Base-by-base conservation (phyloP, 2,113 vertebrate species). In the Pseudonaja textilis region DNA sequence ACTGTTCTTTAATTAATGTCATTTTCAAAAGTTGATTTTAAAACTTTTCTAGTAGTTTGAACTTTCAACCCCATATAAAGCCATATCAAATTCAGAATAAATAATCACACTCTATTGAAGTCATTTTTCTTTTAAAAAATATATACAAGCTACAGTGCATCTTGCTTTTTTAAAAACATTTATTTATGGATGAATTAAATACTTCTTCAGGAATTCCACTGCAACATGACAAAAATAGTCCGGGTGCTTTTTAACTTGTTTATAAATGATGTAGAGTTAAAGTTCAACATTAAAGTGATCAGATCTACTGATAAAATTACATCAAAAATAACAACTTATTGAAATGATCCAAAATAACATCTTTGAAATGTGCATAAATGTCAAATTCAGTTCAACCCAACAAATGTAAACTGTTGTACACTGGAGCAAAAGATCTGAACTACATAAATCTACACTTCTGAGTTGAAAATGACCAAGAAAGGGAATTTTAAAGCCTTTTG, bases 21-120 rank as follows among this genome's bases (percentile, higher is more conserved):
- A 96, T 95, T 95, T 96, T 92, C 94, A 91, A 95, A 88, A 92
- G 94, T 95, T 85, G 89, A 94, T 42, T 96, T 96, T 93, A 88
- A 94, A 97, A 96, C 93, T 42, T 94, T 64, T 90, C 96, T 90
- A 93, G 96, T 88, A 91, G 92, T 89, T 93, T 96, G 93, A 89
- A 95, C 89, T 94, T 90, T 87, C 95, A 96, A 93, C 47, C 95
- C 96, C 89, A 91, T 93, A 95, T 94, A 94, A 95, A 95, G 10
- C 56, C 93, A 91, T 81, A 91, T 96, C 95, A 95, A 95, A 94
- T 94, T 18, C 86, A 94, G 96, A 96, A 95, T 94, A 95, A 94
- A 55, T 93, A 90, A 96, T 96, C 94, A 95, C 94, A 25, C 81
- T 96, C 69, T 7, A 61, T 93, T 87, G 55, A 86, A 34, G 23